Conservation (phyloP, 1,140 invertebrate genomes). For the Myzus persicae region DNA sequence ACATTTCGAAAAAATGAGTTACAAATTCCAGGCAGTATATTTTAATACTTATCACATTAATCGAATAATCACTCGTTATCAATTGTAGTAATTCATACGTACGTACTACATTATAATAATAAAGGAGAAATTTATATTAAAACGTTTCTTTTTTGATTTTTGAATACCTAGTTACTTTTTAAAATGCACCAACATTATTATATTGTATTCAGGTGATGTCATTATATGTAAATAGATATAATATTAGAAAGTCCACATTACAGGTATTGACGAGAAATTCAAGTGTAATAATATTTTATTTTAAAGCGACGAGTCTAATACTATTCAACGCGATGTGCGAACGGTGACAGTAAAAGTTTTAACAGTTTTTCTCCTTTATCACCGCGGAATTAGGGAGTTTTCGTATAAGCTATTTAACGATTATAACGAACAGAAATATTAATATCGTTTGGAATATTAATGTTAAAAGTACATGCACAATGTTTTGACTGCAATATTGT, state of each 20-base stretch:
- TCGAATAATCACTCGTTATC: not conserved
- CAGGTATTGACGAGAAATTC: not conserved
- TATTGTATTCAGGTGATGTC: constrained; percentile 11
- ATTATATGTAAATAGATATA: constrained; percentile 4
- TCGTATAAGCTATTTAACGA: not conserved
- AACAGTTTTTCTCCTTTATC: not conserved
- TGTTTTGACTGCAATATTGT: not conserved
- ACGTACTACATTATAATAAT: not conserved
- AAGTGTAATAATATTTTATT: not conserved
- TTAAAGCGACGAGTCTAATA: not conserved
- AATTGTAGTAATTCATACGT: not conserved
- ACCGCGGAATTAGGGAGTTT: not conserved
- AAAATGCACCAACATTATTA: not conserved
- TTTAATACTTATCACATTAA: not conserved
- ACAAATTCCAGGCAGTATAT: not conserved
- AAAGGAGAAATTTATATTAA: not conserved
- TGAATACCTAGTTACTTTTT: not conserved
- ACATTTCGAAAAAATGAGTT: not conserved
- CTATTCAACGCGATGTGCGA: not conserved
- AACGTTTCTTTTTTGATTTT: not conserved
- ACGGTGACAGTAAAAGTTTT: not conserved
- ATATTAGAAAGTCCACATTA: not conserved
- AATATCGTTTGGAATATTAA: not conserved
- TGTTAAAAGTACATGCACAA: not conserved
- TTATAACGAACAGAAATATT: not conserved